Base-by-base conservation (phyloP, 2,888 invertebrate genomes). In the Drosophila paracracens region DNA sequence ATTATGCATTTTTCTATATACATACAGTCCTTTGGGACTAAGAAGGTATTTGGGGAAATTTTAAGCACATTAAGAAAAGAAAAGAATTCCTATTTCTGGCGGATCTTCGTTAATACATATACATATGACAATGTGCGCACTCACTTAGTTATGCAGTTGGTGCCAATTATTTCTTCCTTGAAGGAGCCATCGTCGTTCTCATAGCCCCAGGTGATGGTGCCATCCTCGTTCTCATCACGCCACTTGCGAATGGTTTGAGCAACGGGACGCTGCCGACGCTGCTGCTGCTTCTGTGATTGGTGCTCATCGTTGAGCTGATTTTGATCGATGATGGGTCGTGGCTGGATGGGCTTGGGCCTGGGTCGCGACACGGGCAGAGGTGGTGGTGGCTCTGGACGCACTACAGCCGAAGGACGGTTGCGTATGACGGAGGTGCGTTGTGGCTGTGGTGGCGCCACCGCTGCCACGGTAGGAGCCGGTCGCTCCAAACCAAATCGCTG, bases 111-210 rank as follows among this genome's bases (percentile, higher is more conserved):
- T 21, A 21, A 21, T 43, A 21, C 5, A 33, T 43, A 5, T 43
- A 43, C 4, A 11, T 43, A 21, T 43, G 1, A 43, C 0, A 43
- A 11, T 43, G 21, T 43, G 21, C 21, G 2, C 18, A 89, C 91
- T 90, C 64, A 93, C 93, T 94, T 93, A 31, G 96, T 96, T 70
- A 96, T 92, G 88, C 96, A 96, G 92, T 97, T 96, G 16, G 95
- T 94, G 52, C 97, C 97, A 81, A 97, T 96, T 11, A 95, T 94
- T 94, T 97, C 97, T 91, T 97, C 97, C 91, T 97, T 97, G 93
- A 96, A 97, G 2, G 96, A 96, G 29, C 97, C 97, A 88, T 97
- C 97, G 84, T 97, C 97, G 91, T 97, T 97, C 92, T 97, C 97
- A 90, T 96, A 97, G 57, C 97, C 97, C 97, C 97, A 97, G 0